phyloP scores from a whole-genome alignment of 1,140 invertebrate genomes.

The Pomacea maculata region DNA sequence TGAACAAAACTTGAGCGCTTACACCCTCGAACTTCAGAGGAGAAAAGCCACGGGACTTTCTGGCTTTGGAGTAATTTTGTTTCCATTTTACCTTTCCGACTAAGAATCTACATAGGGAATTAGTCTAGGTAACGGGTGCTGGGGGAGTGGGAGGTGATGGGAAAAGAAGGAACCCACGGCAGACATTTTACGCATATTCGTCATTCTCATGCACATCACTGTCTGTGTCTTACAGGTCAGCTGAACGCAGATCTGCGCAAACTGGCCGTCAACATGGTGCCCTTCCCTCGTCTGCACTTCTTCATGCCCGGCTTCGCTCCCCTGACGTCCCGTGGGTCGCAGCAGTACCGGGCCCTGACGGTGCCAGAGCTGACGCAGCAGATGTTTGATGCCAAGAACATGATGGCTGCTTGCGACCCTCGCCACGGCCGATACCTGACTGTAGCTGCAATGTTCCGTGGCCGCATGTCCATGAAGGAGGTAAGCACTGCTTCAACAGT shows the following conservation, averaged over 20 bases:
- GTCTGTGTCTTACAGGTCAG: constrained; percentile 69
- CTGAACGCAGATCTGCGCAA: constrained; percentile 85
- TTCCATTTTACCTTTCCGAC: too few relatives aligned
- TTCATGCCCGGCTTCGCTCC: constrained; percentile 83
- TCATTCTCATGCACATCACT: too few relatives aligned
- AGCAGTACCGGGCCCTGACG: constrained; percentile 68
- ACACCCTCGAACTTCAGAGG: too few relatives aligned
- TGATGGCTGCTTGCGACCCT: constrained; percentile 81
- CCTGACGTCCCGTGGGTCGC: constrained; percentile 70
- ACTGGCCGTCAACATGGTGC: constrained; percentile 80
- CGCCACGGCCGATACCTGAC: constrained; percentile 74
- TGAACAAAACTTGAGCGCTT: too few relatives aligned
- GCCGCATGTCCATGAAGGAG: constrained; percentile 69
- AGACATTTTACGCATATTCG: too few relatives aligned
- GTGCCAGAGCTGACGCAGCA: constrained; percentile 71
- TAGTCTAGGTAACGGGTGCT: too few relatives aligned
- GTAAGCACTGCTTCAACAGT: constrained; percentile 23
- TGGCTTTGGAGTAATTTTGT: too few relatives aligned
- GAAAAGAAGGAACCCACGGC: too few relatives aligned
- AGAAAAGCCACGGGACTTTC: too few relatives aligned
- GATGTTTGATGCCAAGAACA: constrained; percentile 80
- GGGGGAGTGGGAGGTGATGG: too few relatives aligned
- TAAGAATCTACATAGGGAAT: too few relatives aligned
- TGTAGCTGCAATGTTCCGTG: constrained; percentile 90
- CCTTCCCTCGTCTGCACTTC: constrained; percentile 79